These are phyloP conservation scores for Caenorhabditis uteleia DNA, from an alignment of 2,888 invertebrate species.

Conservation along the genomic window DNA sequence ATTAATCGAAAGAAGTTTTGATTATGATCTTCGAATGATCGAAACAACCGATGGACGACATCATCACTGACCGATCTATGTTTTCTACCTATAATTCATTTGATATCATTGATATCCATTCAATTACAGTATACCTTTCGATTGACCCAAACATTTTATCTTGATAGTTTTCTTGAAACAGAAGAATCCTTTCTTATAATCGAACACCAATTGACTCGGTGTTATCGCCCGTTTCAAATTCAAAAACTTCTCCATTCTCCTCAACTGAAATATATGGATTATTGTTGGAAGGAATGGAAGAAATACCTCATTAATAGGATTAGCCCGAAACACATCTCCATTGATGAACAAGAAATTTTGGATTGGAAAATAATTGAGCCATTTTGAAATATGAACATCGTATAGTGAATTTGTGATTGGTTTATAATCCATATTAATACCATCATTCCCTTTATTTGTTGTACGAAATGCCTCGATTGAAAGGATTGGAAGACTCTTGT, in stretches of 20 bases:
- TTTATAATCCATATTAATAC: slow-evolving; percentile 70
- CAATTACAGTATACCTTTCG: slow-evolving; percentile 42
- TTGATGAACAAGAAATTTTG: slow-evolving; percentile 88
- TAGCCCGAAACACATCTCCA: slow-evolving; percentile 87
- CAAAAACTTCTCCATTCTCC: slow-evolving; percentile 85
- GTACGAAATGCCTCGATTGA: slow-evolving; percentile 70
- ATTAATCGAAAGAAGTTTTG: slow-evolving; percentile 58
- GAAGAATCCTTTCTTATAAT: slow-evolving; percentile 94
- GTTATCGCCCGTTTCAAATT: slow-evolving; percentile 79
- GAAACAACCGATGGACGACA: slow-evolving; percentile 27
- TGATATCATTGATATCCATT: neutral
- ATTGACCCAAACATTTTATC: slow-evolving; percentile 61
- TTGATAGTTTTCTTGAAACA: slow-evolving; percentile 74
- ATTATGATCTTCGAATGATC: slow-evolving; percentile 53
- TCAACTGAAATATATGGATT: slow-evolving; percentile 72
- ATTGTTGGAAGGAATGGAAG: neutral
- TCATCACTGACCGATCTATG: slow-evolving; percentile 51
- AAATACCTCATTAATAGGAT: slow-evolving; percentile 81
- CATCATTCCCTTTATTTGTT: slow-evolving; percentile 61
- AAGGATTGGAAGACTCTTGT: slow-evolving; percentile 69
- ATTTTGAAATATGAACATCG: slow-evolving; percentile 85
- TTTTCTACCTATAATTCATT: slow-evolving; percentile 40
- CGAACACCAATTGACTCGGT: slow-evolving; percentile 91
- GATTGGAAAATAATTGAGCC: slow-evolving; percentile 90
- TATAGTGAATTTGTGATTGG: slow-evolving; percentile 81